Evolutionary conservation across 2,888 invertebrate species (phyloP), one percentile per base, ranked within the genome.

Genomic region (Brachyptera risi): DNA sequence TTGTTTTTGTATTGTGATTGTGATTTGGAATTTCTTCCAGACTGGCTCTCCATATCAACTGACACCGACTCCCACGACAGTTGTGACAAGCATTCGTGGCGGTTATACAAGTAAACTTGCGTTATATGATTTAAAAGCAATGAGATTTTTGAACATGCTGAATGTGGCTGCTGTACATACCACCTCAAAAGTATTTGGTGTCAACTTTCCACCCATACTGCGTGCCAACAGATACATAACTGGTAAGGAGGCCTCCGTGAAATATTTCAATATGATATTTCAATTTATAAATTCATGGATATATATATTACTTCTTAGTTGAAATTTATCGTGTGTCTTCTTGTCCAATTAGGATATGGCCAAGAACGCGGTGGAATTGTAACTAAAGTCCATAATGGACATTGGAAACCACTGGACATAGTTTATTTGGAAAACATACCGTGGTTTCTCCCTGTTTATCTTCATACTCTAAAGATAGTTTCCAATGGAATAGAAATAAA

Each of bases 291-390:
- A n/a, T n/a, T n/a, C n/a, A n/a, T n/a, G n/a, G 13, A 3, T 15
- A 44, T 44, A n/a, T 42, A 42, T 42, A 42, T 42, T 42, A 38
- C 59, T 40, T 17, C 11, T 37, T 27, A 11, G 23, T 49, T 57
- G 3, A 24, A 21, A n/a, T 26, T 57, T 21, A 17, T 51, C 24
- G 58, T 47, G n/a, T n/a, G n/a, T n/a, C n/a, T n/a, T n/a, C n/a
- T n/a, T n/a, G n/a, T n/a, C n/a, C n/a, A n/a, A 27, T 19, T 68
- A 83, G 96, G 95, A 2, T 92, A 90, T 77, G 96, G 96, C 0
- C 91, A 95, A 76, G 93, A 95, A 74, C 84, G 84, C 70, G 96
- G 96, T 11, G 92, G 93, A 56, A 87, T 97, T 68, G 88, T 91
- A 0, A 91, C 91, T 21, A 87, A 90, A 73, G 78, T 96, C 56